Percentiles rank a stretch among this genome's conserved stretches.
Evolutionary conservation across 2,888 invertebrate genomes (phyloP).

Genomic region (Acronicta psi): DNA sequence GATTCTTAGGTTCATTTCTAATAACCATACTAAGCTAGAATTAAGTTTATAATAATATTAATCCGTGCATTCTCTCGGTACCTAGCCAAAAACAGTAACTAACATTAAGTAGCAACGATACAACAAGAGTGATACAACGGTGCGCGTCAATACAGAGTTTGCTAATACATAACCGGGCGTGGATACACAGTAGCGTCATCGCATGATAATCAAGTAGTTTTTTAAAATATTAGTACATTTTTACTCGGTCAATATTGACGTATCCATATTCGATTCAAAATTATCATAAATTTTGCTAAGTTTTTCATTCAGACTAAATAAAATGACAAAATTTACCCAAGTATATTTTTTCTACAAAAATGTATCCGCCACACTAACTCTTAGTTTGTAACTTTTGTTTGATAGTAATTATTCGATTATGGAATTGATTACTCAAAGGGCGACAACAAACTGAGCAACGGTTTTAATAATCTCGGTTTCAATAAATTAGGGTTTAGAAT

Average conservation of each 20-base stretch:
- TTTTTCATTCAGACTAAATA: constrained; percentile 18
- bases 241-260: constrained; percentile 9
- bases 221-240: constrained; percentile 17
- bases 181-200: constrained; percentile 18
- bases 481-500: background rate
- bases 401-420: constrained; percentile 47
- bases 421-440: background rate
- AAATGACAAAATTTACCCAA: constrained; percentile 8
- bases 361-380: constrained; percentile 35
- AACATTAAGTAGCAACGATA: constrained; percentile 18
- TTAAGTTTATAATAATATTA: constrained; percentile 20
- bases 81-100: constrained; percentile 21
- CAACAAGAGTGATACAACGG: constrained; percentile 3
- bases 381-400: constrained; percentile 45
- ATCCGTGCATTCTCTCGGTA: constrained; percentile 34
- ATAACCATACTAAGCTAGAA: constrained; percentile 40
- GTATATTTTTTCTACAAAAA: background rate
- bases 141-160: constrained; percentile 12
- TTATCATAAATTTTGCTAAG: constrained; percentile 22
- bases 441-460: too few species aligned
- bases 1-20: constrained; percentile 18
- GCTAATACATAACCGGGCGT: constrained; percentile 2
- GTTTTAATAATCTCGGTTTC: background rate
- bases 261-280: constrained; percentile 24
- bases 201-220: constrained; percentile 15